These are phyloP conservation scores for Operophtera brumata DNA, from an alignment of 2,888 invertebrate genomes.

Conservation along the genomic window DNA sequence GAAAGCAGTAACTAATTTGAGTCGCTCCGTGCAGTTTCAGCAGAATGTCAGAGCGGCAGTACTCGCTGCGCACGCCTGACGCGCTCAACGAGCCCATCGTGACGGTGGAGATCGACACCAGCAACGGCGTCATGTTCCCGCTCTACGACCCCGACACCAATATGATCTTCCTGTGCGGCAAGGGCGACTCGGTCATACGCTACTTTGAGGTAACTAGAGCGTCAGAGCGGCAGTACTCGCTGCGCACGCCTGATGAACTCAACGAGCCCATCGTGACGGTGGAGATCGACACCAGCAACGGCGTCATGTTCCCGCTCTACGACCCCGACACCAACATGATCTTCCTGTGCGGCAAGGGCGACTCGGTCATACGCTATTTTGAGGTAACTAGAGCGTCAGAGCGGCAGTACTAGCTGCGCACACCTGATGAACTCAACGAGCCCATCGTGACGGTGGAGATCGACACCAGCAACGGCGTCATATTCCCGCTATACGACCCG, in stretches of 20 bases:
- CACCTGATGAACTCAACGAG: constrained; percentile 91
- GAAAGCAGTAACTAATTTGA: too few species aligned
- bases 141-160: constrained; percentile 98
- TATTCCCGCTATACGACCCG: constrained; percentile 98
- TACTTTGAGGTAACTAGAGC: constrained; percentile 86
- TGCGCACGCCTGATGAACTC: constrained; percentile 93
- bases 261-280: constrained; percentile 95
- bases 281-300: constrained; percentile 96
- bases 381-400: constrained; percentile 94
- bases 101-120: constrained; percentile 95
- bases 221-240: constrained; percentile 98
- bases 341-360: constrained; percentile 98
- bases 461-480: constrained; percentile 97
- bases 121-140: constrained; percentile 99
- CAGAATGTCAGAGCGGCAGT: constrained; percentile 98
- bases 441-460: constrained; percentile 96
- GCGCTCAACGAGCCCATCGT: constrained; percentile 93
- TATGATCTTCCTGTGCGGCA: constrained; percentile 96
- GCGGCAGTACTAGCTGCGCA: constrained; percentile 96
- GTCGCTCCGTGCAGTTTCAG: constrained; percentile 96
- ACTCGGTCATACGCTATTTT: constrained; percentile 97
- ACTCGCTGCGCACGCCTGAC: constrained; percentile 95
- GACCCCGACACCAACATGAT: constrained; percentile 97
- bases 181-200: constrained; percentile 98
- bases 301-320: constrained; percentile 97